Conservation (phyloP, 2,888 invertebrate genomes). For the Macaria notata region DNA sequence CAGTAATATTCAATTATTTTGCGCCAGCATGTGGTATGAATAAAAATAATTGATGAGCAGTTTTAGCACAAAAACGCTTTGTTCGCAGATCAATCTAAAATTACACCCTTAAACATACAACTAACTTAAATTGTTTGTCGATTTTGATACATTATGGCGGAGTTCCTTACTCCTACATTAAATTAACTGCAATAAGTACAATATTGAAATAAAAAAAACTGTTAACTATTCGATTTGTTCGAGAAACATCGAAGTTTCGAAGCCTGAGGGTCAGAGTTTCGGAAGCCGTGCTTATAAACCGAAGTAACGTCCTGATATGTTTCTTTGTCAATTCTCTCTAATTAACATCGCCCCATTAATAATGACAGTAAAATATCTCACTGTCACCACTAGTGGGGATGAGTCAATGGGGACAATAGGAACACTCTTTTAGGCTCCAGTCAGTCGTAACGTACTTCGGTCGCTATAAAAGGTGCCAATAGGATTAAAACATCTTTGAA, state of each 20-base stretch:
- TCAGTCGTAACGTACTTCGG: constrained; percentile 27
- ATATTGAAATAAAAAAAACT: constrained; percentile 20
- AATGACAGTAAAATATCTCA: too few relatives aligned
- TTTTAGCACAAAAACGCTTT: constrained; percentile 53
- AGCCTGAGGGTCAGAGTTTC: constrained; percentile 74
- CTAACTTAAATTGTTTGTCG: constrained; percentile 50
- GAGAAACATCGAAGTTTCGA: constrained; percentile 44
- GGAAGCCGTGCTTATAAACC: constrained; percentile 71
- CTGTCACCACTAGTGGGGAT: too few relatives aligned
- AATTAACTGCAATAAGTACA: constrained; percentile 53
- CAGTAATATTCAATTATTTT: neutral
- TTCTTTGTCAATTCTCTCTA: neutral
- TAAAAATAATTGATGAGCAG: constrained; percentile 57
- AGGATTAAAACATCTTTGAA: constrained; percentile 57
- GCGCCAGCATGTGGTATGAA: constrained; percentile 4
- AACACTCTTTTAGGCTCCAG: too few relatives aligned
- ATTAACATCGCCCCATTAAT: too few relatives aligned
- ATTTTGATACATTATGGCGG: constrained; percentile 76
- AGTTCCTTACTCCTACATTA: constrained; percentile 67
- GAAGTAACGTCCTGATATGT: constrained; percentile 41
- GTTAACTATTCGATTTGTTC: constrained; percentile 53
- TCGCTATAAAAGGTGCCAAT: constrained; percentile 68
- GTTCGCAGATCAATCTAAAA: constrained; percentile 36
- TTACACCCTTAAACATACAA: constrained; percentile 41
- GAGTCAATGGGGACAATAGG: too few relatives aligned